These are phyloP conservation scores for Lates japonicus DNA, from an alignment of 2,797 vertebrate species.

Conservation along the genomic window DNA sequence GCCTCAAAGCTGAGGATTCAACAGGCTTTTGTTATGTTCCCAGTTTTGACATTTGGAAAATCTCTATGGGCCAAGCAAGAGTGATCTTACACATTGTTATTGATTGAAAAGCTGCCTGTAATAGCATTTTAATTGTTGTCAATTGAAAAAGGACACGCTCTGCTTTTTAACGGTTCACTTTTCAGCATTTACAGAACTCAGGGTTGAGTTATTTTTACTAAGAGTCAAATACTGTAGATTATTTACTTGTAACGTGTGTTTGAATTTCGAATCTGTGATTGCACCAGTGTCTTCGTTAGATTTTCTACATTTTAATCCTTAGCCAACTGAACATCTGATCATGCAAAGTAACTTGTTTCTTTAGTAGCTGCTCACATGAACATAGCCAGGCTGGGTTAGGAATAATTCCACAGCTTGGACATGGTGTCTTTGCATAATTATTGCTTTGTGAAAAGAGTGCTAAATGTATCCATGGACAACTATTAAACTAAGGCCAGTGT, in stretches of 20 bases:
- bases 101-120: constrained; percentile 6
- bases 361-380: neutral
- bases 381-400: neutral
- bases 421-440: neutral
- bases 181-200: neutral
- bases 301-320: neutral
- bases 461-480: neutral
- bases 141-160: neutral
- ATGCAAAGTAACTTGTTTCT: neutral
- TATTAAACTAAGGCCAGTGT: constrained; percentile 12
- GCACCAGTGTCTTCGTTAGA: neutral
- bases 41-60: constrained; percentile 34
- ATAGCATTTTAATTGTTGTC: constrained; percentile 13
- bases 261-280: neutral
- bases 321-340: neutral
- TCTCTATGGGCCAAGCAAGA: constrained; percentile 4
- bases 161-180: neutral
- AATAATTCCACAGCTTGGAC: neutral
- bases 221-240: neutral
- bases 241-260: neutral
- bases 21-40: constrained; percentile 2
- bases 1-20: constrained; percentile 5
- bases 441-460: neutral
- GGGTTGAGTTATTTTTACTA: neutral
- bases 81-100: constrained; percentile 17